Evolutionary conservation across 2,888 invertebrate genomes (phyloP).

Genomic region (Hypena proboscidalis): DNA sequence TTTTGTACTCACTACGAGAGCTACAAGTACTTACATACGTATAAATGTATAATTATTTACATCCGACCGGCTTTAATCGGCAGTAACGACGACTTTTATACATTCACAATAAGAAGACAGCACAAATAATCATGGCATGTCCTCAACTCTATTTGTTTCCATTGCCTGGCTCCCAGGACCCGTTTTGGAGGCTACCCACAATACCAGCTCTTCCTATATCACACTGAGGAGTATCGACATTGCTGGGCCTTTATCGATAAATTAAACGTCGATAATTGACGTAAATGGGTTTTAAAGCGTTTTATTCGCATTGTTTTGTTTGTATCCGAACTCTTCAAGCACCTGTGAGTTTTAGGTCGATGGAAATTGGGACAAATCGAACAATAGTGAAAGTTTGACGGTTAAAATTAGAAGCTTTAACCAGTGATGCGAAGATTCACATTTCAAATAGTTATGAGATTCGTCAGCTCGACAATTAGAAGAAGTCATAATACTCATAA

Average conservation of each 20-base stretch:
- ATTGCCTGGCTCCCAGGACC: slow-evolving; percentile 28
- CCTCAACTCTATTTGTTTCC: slow-evolving; percentile 36
- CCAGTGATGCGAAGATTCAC: slow-evolving; percentile 18
- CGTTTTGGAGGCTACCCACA: slow-evolving; percentile 36
- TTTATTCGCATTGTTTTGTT: slow-evolving; percentile 27
- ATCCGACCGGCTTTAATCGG: slow-evolving; percentile 14
- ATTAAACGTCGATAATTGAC: slow-evolving; percentile 60
- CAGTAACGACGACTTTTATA: slow-evolving; percentile 24
- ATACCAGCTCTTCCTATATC: slow-evolving; percentile 48
- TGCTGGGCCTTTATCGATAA: slow-evolving; percentile 41
- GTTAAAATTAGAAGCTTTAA: slow-evolving; percentile 25
- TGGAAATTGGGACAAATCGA: slow-evolving; percentile 35
- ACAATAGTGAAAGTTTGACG: slow-evolving; percentile 43
- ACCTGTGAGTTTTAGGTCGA: slow-evolving; percentile 27
- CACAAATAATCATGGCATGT: slow-evolving; percentile 28
- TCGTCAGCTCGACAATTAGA: slow-evolving; percentile 44
- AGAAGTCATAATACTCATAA: slow-evolving; percentile 13
- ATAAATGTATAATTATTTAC: no score
- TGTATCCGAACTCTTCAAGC: slow-evolving; percentile 26
- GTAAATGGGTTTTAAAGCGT: slow-evolving; percentile 49
- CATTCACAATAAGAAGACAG: slow-evolving; percentile 23
- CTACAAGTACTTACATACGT: no score
- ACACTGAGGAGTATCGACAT: slow-evolving; percentile 39
- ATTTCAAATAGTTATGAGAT: slow-evolving; percentile 4
- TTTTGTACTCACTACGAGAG: no score